Evolutionary conservation across 2,888 invertebrate species (phyloP).

Genomic region (Zhengitettix transpicula): DNA sequence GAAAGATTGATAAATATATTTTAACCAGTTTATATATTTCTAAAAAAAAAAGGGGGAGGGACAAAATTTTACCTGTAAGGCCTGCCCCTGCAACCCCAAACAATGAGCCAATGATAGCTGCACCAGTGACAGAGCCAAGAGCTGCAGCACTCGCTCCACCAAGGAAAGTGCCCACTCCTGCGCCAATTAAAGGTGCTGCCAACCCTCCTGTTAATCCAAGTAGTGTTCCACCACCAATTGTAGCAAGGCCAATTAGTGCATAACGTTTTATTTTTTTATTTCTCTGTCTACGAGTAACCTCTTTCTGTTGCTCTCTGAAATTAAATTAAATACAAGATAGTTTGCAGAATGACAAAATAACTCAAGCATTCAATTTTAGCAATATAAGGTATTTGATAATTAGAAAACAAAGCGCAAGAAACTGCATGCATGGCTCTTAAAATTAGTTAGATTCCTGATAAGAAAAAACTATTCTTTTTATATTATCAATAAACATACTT

Average conservation of each 20-base stretch:
- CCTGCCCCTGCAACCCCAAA: constrained; percentile 53
- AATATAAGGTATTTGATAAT: too few species aligned
- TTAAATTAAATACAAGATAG: constrained; percentile 1
- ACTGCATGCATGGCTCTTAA: too few species aligned
- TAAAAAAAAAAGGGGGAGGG: background rate
- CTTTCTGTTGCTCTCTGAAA: constrained; percentile 32
- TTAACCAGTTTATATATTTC: background rate
- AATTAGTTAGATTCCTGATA: too few species aligned
- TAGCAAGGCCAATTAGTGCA: constrained; percentile 43
- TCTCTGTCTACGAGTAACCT: constrained; percentile 28
- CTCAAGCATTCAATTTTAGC: too few species aligned
- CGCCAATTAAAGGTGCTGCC: constrained; percentile 43
- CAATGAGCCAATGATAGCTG: constrained; percentile 37
- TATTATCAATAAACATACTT: background rate
- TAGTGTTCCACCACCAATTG: constrained; percentile 43
- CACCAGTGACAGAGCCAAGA: constrained; percentile 32
- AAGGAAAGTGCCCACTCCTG: constrained; percentile 32
- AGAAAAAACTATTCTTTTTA: constrained; percentile 1
- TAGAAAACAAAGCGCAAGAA: too few species aligned
- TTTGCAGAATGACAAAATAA: too few species aligned
- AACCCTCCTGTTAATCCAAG: constrained; percentile 48
- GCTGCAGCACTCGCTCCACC: constrained; percentile 29
- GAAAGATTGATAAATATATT: background rate
- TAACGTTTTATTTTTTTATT: constrained; percentile 39
- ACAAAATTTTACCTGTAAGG: constrained; percentile 29